Evolutionary conservation across 2,888 invertebrate genomes (phyloP).

Genomic region (Pardosa pseudoannulata): DNA sequence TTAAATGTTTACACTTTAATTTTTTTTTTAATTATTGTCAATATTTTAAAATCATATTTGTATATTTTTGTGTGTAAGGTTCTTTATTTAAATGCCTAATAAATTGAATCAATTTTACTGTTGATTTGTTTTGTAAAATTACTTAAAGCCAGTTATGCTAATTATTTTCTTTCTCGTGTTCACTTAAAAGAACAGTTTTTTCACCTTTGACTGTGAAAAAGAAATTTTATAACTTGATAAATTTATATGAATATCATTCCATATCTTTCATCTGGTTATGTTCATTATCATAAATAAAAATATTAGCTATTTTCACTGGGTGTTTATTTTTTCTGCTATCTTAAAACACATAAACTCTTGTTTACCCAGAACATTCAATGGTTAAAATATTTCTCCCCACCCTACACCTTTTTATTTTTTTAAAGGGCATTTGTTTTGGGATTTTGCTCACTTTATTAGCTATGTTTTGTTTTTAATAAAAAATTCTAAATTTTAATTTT

Average conservation of each 20-base stretch:
- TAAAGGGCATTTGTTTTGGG: too few species aligned
- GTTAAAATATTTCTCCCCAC: too few species aligned
- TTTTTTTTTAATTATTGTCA: constrained; percentile 3
- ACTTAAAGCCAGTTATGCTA: too few species aligned
- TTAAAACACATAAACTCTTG: too few species aligned
- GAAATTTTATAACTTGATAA: constrained; percentile 9
- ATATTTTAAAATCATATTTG: constrained; percentile 12
- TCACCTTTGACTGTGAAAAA: constrained; percentile 8
- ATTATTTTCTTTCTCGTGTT: too few species aligned
- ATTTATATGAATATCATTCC: constrained; percentile 54
- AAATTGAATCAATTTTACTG: constrained; percentile 6
- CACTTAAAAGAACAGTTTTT: constrained; percentile 10
- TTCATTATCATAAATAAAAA: constrained; percentile 69
- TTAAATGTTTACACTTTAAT: neutral
- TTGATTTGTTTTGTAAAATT: neutral
- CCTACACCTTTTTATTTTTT: too few species aligned
- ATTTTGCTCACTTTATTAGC: too few species aligned
- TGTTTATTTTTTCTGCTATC: too few species aligned
- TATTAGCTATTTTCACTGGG: constrained; percentile 57
- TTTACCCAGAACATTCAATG: too few species aligned
- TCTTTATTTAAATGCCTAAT: neutral
- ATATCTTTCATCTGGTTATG: constrained; percentile 55
- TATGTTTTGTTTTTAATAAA: too few species aligned
- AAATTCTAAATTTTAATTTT: too few species aligned
- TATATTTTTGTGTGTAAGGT: constrained; percentile 4